These are phyloP conservation scores for Petroica traversi DNA, from an alignment of 2,113 vertebrate species.

Conservation along the genomic window DNA sequence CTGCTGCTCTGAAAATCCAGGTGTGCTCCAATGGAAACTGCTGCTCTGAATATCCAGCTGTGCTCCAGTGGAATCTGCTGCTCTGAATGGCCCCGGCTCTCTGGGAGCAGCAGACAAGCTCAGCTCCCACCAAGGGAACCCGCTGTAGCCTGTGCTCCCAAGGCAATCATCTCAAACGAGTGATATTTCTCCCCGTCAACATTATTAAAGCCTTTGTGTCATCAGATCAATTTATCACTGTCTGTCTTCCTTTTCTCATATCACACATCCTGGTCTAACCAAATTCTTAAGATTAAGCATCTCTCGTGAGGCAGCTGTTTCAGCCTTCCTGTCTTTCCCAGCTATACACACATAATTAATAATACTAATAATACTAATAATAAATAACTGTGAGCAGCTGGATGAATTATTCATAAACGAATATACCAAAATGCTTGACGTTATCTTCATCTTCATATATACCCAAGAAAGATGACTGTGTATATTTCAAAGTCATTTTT, in stretches of 20 bases:
- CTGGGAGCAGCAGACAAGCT: background rate
- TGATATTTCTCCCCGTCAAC: conserved; percentile 11
- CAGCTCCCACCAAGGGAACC: background rate
- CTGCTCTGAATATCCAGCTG: background rate
- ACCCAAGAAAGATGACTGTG: conserved; percentile 15
- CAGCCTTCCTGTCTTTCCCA: conserved; percentile 1
- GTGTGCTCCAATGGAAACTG: background rate
- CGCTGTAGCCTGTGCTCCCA: background rate
- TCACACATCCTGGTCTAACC: background rate
- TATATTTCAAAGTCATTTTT: conserved; percentile 16
- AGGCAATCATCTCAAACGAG: conserved; percentile 8
- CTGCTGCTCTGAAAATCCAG: too few relatives aligned
- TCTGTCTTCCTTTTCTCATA: conserved; percentile 1
- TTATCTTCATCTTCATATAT: conserved; percentile 29
- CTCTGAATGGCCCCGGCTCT: background rate
- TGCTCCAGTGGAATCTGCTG: background rate
- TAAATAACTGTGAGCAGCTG: background rate
- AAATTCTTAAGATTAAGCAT: conserved; percentile 11
- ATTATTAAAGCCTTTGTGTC: conserved; percentile 27
- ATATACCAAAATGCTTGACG: background rate
- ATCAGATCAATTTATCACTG: conserved; percentile 35
- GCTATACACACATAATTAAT: conserved; percentile 43
- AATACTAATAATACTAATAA: conserved; percentile 28
- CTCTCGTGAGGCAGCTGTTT: background rate
- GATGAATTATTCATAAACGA: conserved; percentile 61